Base-by-base conservation (phyloP, 2,113 vertebrate genomes). In the Eidolon helvum region DNA sequence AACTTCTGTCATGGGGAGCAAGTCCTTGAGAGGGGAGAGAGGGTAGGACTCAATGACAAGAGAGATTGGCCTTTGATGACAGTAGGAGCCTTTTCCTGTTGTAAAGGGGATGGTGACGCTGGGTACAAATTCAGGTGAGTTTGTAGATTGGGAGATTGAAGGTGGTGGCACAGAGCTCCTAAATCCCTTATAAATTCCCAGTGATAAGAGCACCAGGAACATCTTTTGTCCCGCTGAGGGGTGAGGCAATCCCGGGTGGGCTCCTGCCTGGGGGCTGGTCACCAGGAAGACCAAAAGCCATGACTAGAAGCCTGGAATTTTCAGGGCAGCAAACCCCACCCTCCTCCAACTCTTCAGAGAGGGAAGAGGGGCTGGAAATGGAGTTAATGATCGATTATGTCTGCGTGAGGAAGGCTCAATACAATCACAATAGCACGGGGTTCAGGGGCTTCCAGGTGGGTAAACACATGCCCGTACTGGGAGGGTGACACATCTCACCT, bases 381-480 rank as follows among this genome's bases (percentile, higher is more conserved):
- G n/a, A 53, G 59, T 53, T 55, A 16, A 22, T 82, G 43, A 26
- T 45, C 18, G 2, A 57, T 82, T 22, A 21, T 10, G 15, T 10
- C 50, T 59, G 14, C 0, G 1, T 59, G 53, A 71, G 55, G 77
- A 59, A 30, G 24, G 38, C 53, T 71, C 65, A 66, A 35, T 35
- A n/a, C 45, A 59, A 28, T 48, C 77, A 33, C 15, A 10, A 0
- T 22, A 21, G 30, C 28, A 9, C 14, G 24, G 48, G 16, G 38
- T 69, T 35, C 69, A 7, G 6, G 78, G 72, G 24, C 55, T 59
- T 63, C 66, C 7, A 2, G 38, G 78, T 89, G 66, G 90, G 33
- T 0, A 1, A 57, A 72, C 16, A 38, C 33, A 15, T 50, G 33
- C 0, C 3, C 4, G 10, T 3, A 16, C 16, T 1, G 19, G 30